Evolutionary conservation across 1,140 invertebrate species (phyloP).

Genomic region (Geopemphigus sp.): DNA sequence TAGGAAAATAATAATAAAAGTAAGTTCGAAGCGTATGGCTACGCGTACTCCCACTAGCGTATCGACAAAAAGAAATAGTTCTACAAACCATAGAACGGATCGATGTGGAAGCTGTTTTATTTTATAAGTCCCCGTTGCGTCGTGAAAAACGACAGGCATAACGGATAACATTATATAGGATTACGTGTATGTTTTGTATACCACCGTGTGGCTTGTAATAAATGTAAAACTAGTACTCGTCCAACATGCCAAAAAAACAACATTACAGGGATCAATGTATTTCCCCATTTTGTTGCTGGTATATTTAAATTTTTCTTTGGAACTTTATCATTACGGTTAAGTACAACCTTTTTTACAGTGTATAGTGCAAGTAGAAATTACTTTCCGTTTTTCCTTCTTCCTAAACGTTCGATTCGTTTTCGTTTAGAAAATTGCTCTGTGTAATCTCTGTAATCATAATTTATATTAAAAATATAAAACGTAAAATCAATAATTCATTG

Average conservation of each 20-base stretch:
- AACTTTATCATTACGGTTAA: not conserved
- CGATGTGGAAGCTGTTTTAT: slow-evolving; percentile 17
- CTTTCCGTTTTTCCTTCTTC: not conserved
- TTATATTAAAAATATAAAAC: too few species aligned
- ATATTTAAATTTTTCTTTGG: not conserved
- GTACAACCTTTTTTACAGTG: not conserved
- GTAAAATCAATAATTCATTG: too few species aligned
- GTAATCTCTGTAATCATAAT: too few species aligned
- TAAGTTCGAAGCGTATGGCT: slow-evolving; percentile 15
- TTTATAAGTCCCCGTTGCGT: slow-evolving; percentile 20
- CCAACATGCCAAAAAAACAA: slow-evolving; percentile 17
- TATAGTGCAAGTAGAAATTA: not conserved
- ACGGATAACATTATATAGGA: slow-evolving; percentile 4
- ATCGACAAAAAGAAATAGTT: not conserved
- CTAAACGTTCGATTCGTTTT: too few species aligned
- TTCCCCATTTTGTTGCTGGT: not conserved
- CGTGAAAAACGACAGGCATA: slow-evolving; percentile 32
- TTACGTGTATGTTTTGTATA: not conserved
- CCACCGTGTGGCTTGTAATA: slow-evolving; percentile 24
- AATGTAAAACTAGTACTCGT: slow-evolving; percentile 33
- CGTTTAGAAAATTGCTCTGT: too few species aligned
- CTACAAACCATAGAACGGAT: not conserved
- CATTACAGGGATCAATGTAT: slow-evolving; percentile 8
- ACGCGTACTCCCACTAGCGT: not conserved
- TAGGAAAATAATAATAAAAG: slow-evolving; percentile 39